Base-by-base conservation (phyloP, 2,888 invertebrate species). In the Camponotus fellah region DNA sequence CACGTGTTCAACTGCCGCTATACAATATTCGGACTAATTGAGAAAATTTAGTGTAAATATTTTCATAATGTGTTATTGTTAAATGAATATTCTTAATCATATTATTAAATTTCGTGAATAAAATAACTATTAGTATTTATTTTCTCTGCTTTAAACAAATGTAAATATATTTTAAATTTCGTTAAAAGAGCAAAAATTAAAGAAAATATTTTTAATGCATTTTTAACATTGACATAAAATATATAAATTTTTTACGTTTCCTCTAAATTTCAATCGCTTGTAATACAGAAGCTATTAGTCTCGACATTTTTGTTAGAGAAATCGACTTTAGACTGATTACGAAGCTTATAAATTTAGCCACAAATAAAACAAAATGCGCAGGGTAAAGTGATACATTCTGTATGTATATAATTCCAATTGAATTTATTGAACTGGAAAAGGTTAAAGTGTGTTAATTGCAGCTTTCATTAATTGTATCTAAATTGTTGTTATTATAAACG, bases 361-460 rank as follows among this genome's bases (percentile, higher is more conserved):
- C 21, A 34, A 46, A 32, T 46, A 71, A 69, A 60, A 60, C 26
- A 2, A 46, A 65, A 60, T 0, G 6, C 8, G 6, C 17, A 5
- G 1, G 17, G 9, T 34, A 79, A 71, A 12, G 32, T 79, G 21
- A 69, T 58, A 37, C 21, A 34, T 60, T 2, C 17, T 34, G 2
- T 60, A n/a, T 37, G 2, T 26, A 26, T 69, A 21, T 12, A 17
- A 79, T 46, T 46, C 10, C 60, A 69, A 26, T 79, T 69, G 12
- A 46, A 79, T 69, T 37, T 58, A 4, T 14, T 60, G 26, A 9
- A 12, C 12, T 32, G 46, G n/a, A 56, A 79, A 79, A 79, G 69
- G 71, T 71, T 71, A 79, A 60, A 79, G 32, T 12, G 12, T 37
- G 37, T 60, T 69, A 79, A 79, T 21, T 37, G 26, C 37, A 69